phyloP scores from a whole-genome alignment of 1,140 invertebrate genomes.

The Cotesia chilonis region DNA sequence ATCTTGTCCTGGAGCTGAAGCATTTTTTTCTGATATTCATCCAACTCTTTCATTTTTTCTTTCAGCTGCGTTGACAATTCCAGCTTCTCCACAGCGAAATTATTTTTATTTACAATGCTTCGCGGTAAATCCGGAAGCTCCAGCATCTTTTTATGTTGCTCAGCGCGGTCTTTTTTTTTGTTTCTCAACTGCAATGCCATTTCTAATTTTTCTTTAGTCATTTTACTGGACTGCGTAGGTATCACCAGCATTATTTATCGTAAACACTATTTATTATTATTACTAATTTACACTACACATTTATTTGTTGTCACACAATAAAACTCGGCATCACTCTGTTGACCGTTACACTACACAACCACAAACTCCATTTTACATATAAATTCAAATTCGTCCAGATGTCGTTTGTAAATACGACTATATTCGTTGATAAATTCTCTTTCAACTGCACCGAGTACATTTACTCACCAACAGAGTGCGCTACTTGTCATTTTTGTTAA shows the following conservation, averaged over 20 bases:
- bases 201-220: conserved; percentile 52
- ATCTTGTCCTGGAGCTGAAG: conserved; percentile 50
- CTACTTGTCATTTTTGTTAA: too few relatives aligned
- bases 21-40: conserved; percentile 63
- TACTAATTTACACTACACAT: background rate
- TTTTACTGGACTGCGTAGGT: conserved; percentile 34
- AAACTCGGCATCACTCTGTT: background rate
- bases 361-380: conserved; percentile 29
- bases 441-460: background rate
- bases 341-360: conserved; percentile 22
- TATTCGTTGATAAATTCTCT: conserved; percentile 8
- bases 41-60: conserved; percentile 62
- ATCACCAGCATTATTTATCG: conserved; percentile 35
- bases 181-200: conserved; percentile 51
- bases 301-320: conserved; percentile 17
- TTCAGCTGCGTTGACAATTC: conserved; percentile 52
- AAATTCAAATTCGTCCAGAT: conserved; percentile 28
- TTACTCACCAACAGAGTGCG: background rate
- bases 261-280: background rate
- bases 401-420: background rate
- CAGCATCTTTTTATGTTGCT: conserved; percentile 61
- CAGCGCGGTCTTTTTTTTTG: conserved; percentile 62
- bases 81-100: conserved; percentile 37
- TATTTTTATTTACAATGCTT: conserved; percentile 44
- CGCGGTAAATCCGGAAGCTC: conserved; percentile 47